These are phyloP conservation scores for Phacellophora camtschatica DNA, from an alignment of 30 jellyfish, hydroid and myxozoan genomes.

Conservation along the genomic window DNA sequence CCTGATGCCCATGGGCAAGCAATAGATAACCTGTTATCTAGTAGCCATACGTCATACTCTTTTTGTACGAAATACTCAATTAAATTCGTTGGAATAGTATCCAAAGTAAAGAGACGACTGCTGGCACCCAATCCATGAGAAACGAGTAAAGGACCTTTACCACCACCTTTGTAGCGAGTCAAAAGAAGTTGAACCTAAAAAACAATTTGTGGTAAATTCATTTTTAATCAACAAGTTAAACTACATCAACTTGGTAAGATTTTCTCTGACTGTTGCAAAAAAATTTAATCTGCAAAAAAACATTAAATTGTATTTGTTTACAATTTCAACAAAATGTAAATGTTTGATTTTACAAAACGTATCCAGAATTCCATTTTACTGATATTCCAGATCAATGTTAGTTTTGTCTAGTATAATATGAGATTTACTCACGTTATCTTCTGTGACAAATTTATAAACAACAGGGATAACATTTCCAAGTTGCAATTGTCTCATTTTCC, in stretches of 20 bases:
- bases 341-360: no score
- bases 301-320: no score
- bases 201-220: no score
- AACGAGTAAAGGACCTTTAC: slow-evolving; percentile 50
- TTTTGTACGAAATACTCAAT: slow-evolving; percentile 40
- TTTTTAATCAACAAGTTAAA: no score
- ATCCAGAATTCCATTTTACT: no score
- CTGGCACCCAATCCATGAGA: slow-evolving; percentile 38
- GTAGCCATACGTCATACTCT: slow-evolving; percentile 50
- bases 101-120: slow-evolving; percentile 12
- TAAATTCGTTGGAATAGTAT: slow-evolving; percentile 34
- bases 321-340: no score
- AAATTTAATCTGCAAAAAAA: no score
- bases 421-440: slow-evolving; percentile 12
- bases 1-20: slow-evolving; percentile 45
- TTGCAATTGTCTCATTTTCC: not conserved
- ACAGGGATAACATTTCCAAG: not conserved
- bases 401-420: no score
- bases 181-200: slow-evolving; percentile 33
- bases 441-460: not conserved
- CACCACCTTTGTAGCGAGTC: slow-evolving; percentile 64
- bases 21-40: slow-evolving; percentile 43
- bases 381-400: no score
- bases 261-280: no score
- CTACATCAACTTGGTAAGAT: no score